These are phyloP conservation scores for Dendrolimus pini DNA, from an alignment of 2,888 invertebrate genomes.

Conservation along the genomic window DNA sequence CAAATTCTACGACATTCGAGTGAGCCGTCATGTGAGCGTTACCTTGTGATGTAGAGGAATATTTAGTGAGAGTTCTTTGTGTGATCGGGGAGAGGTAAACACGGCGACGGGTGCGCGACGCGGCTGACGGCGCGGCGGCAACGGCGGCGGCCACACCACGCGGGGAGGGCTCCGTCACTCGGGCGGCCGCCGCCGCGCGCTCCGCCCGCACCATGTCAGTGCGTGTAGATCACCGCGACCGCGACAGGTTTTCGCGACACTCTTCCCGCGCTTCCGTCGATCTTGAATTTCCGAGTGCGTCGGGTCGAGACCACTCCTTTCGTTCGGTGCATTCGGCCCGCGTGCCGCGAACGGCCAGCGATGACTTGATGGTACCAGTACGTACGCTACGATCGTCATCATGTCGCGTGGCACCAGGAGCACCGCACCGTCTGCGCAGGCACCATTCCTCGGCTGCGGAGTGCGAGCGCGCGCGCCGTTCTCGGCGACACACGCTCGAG, in stretches of 20 bases:
- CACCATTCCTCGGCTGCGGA: conserved; percentile 71
- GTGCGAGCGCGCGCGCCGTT: conserved; percentile 66
- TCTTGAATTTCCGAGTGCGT: conserved; percentile 56
- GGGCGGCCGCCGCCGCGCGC: conserved; percentile 71
- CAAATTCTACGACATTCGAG: conserved; percentile 40
- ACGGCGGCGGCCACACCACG: conserved; percentile 17
- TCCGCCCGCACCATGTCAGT: conserved; percentile 71
- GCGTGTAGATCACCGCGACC: conserved; percentile 66
- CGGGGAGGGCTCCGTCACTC: conserved; percentile 55
- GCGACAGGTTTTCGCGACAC: conserved; percentile 67
- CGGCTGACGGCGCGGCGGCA: conserved; percentile 26
- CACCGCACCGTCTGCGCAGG: conserved; percentile 64
- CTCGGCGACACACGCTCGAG: conserved; percentile 63
- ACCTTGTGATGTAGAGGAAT: conserved; percentile 51
- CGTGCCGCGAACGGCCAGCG: conserved; percentile 64
- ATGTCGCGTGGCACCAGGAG: conserved; percentile 62
- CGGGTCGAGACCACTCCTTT: conserved; percentile 63
- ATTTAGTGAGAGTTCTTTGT: conserved; percentile 60
- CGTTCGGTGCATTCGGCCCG: conserved; percentile 68
- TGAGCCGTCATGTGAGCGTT: conserved; percentile 41
- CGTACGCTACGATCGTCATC: conserved; percentile 68
- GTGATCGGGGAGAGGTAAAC: conserved; percentile 64
- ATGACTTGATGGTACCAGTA: conserved; percentile 68
- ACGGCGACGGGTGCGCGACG: conserved; percentile 38
- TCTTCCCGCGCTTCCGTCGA: conserved; percentile 72